phyloP scores from a whole-genome alignment of 2,113 vertebrate species.

The Puffinus mauretanicus region DNA sequence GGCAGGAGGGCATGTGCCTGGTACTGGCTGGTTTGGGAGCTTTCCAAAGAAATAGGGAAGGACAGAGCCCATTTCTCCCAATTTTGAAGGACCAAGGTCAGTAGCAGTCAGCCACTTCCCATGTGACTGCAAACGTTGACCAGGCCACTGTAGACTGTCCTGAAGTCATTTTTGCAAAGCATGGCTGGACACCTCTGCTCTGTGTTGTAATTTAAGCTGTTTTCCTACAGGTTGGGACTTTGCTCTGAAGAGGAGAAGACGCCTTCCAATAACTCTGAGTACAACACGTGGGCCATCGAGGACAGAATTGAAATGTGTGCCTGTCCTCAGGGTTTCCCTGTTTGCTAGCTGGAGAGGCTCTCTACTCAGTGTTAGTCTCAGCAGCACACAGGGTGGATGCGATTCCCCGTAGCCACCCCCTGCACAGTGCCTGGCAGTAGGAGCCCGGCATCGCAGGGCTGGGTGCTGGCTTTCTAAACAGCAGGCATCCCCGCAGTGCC shows the following conservation, averaged over 20 bases:
- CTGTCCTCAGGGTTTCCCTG: not conserved
- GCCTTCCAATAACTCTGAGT: not conserved
- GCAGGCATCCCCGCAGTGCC: not conserved
- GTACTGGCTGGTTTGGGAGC: not conserved
- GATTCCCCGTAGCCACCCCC: not conserved
- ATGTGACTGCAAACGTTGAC: not conserved
- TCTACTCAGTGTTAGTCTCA: not conserved
- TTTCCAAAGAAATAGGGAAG: not conserved
- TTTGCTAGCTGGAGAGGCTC: not conserved
- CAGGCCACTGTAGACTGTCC: not conserved
- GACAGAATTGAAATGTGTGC: not conserved
- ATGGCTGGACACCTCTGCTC: not conserved
- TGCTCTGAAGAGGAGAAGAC: not conserved
- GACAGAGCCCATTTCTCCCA: not conserved
- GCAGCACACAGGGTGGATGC: not conserved
- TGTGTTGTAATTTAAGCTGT: not conserved
- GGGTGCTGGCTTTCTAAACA: not conserved
- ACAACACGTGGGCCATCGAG: fast-evolving
- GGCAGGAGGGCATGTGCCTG: not conserved
- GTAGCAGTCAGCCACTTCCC: not conserved
- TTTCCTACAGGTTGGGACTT: not conserved
- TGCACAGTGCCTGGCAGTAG: not conserved
- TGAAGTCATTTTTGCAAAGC: not conserved
- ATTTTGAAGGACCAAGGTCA: not conserved
- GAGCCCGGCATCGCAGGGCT: not conserved